These are phyloP conservation scores for Cotesia vestalis DNA, from an alignment of 1,140 invertebrate genomes.

Conservation along the genomic window DNA sequence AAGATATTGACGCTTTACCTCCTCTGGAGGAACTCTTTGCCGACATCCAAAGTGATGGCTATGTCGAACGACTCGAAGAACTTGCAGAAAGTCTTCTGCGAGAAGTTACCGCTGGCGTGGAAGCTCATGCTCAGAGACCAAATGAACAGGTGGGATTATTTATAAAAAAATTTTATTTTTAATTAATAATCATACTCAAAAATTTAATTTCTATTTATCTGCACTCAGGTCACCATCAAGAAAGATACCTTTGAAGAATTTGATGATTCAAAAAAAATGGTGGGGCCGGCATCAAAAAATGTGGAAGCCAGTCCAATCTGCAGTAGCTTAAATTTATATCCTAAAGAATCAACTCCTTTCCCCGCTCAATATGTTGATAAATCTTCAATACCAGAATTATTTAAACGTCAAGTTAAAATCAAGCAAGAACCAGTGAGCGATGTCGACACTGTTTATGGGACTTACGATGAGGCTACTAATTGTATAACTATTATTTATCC, in stretches of 20 bases:
- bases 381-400: constrained; percentile 15
- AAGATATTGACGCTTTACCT: constrained; percentile 79
- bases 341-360: constrained; percentile 8
- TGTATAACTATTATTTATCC: constrained; percentile 77
- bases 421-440: constrained; percentile 52
- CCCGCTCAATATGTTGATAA: constrained; percentile 24
- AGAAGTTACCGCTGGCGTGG: constrained; percentile 79
- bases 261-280: constrained; percentile 68
- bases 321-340: constrained; percentile 42
- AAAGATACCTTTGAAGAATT: constrained; percentile 47
- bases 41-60: constrained; percentile 72
- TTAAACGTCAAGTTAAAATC: constrained; percentile 66
- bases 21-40: constrained; percentile 82
- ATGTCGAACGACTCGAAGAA: constrained; percentile 77
- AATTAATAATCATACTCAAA: too few species aligned
- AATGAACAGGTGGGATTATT: constrained; percentile 65
- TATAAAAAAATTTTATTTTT: not conserved
- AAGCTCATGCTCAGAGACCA: constrained; percentile 70
- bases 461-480: constrained; percentile 75
- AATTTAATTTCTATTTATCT: constrained; percentile 26
- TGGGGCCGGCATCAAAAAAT: constrained; percentile 81
- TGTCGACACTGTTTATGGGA: constrained; percentile 70
- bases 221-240: constrained; percentile 40
- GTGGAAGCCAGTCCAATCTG: constrained; percentile 79
- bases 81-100: constrained; percentile 81